phyloP scores from a whole-genome alignment of 2,113 vertebrate species.

The Copsychus sechellarum region DNA sequence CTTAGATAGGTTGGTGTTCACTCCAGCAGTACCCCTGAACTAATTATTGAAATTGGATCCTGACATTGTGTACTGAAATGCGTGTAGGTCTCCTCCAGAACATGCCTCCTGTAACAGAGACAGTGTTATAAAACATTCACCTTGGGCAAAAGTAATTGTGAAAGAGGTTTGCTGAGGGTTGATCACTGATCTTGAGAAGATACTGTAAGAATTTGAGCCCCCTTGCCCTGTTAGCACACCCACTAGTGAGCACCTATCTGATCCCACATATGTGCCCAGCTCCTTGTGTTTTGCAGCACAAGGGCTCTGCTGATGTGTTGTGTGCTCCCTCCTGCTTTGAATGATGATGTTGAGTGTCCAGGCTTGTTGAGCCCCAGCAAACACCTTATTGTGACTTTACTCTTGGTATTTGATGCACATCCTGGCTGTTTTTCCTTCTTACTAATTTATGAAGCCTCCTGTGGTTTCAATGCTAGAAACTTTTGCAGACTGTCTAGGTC shows the following conservation, averaged over 20 bases:
- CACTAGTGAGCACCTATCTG: background rate
- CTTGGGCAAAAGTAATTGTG: background rate
- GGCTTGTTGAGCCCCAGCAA: background rate
- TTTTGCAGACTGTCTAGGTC: background rate
- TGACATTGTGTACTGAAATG: background rate
- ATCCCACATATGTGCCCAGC: background rate
- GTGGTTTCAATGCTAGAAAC: background rate
- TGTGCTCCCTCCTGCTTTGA: background rate
- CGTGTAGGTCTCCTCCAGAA: background rate
- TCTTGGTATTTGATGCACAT: accelerated
- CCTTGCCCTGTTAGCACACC: background rate
- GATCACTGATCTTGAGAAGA: background rate
- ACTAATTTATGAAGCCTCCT: background rate
- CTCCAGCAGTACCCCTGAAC: background rate
- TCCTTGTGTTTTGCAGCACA: background rate
- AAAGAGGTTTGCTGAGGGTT: background rate
- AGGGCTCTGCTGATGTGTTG: background rate
- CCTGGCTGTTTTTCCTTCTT: background rate
- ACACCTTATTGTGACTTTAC: background rate
- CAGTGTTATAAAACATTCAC: background rate
- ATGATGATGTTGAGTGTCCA: background rate
- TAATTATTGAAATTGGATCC: background rate
- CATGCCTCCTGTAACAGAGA: background rate
- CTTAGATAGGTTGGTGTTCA: accelerated
- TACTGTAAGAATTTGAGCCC: background rate